Percentiles rank a stretch among this genome's conserved stretches.
phyloP scores from a whole-genome alignment of 2,888 invertebrate genomes.

The Alsophila aescularia region DNA sequence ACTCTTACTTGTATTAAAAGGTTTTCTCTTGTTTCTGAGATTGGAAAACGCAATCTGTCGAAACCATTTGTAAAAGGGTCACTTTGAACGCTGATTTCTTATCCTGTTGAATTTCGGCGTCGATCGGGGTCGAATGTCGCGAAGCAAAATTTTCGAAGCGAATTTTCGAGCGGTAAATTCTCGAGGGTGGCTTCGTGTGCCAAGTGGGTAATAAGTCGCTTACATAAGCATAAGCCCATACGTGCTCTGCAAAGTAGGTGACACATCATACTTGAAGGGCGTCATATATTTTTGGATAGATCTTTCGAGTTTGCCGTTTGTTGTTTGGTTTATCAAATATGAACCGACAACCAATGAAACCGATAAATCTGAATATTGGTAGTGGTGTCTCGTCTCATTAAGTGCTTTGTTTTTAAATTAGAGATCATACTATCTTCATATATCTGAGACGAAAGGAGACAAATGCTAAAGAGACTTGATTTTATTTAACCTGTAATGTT shows the following conservation, averaged over 20 bases:
- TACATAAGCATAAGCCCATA: conserved; percentile 12
- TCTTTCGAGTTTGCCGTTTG: conserved; percentile 6
- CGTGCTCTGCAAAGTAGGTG: conserved; percentile 25
- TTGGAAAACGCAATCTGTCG: conserved; percentile 11
- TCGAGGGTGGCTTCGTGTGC: conserved; percentile 27
- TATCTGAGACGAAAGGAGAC: no score
- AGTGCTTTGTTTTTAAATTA: no score
- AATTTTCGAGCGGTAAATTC: conserved; percentile 21
- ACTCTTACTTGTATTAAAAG: conserved; percentile 4
- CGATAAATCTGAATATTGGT: no score
- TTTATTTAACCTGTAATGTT: no score
- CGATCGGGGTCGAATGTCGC: conserved; percentile 20
- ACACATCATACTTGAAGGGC: conserved; percentile 27
- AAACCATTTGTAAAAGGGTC: conserved; percentile 14
- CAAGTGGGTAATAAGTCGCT: conserved; percentile 32
- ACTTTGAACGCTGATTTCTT: conserved; percentile 9
- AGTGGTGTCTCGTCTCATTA: no score
- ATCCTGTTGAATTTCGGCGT: conserved; percentile 4
- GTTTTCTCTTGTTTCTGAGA: conserved; percentile 9
- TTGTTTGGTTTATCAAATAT: no score
- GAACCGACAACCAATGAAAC: no score
- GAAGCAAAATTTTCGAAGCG: conserved; percentile 16
- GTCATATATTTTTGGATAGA: conserved; percentile 3
- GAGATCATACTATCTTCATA: no score
- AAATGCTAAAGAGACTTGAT: no score